Conservation (phyloP, 64 coral and sea anemone species). For the Acropora tenuis region DNA sequence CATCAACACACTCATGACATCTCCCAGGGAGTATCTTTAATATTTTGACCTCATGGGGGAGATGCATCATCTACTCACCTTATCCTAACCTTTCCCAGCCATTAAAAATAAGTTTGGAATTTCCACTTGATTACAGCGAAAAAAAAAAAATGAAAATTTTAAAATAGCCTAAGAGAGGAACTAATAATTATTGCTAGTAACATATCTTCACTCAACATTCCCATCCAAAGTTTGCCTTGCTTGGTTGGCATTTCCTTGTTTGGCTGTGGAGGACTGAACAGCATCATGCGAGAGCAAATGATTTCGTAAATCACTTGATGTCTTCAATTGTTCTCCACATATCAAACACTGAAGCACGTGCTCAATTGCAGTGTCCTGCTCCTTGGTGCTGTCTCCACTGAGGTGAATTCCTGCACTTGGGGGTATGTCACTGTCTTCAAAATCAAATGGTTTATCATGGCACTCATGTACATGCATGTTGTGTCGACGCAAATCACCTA, state of each 20-base stretch:
- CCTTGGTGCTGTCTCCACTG: background rate
- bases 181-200: constrained; percentile 11
- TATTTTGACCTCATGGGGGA: too few relatives aligned
- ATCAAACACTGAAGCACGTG: background rate
- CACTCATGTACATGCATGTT: constrained; percentile 68
- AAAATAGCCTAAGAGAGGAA: background rate
- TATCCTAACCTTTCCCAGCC: too few relatives aligned
- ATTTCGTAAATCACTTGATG: background rate
- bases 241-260: background rate
- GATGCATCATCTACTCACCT: too few relatives aligned
- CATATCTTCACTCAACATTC: background rate
- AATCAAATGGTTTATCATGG: constrained; percentile 49
- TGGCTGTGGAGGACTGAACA: background rate
- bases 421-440: background rate
- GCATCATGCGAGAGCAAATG: background rate
- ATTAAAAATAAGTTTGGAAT: too few relatives aligned
- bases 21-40: too few relatives aligned
- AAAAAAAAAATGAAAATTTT: background rate
- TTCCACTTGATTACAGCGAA: too few relatives aligned
- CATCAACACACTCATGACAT: too few relatives aligned
- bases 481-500: constrained; percentile 81
- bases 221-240: background rate
- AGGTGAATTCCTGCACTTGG: background rate
- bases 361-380: background rate
- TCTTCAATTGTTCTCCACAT: background rate